Evolutionary conservation across 2,888 invertebrate species (phyloP).

Genomic region (Hypsopygia costalis): DNA sequence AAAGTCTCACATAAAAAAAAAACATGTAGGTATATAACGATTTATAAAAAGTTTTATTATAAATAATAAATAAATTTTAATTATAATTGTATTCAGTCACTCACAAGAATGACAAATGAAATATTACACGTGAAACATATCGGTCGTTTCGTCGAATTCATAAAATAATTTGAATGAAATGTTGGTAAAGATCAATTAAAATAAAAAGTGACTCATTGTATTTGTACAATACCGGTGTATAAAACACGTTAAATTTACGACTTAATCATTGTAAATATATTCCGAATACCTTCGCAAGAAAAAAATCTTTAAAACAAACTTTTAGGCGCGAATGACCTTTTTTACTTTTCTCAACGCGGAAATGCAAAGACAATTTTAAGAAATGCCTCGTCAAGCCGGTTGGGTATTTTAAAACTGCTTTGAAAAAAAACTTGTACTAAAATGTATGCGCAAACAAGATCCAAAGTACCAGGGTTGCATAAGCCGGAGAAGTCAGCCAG

Average conservation of each 20-base stretch:
- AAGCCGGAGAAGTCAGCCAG: constrained; percentile 41
- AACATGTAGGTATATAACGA: no score
- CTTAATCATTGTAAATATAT: constrained; percentile 38
- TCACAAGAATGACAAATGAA: no score
- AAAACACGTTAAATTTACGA: constrained; percentile 28
- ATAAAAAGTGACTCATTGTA: constrained; percentile 15
- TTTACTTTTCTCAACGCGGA: constrained; percentile 71
- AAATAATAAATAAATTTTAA: no score
- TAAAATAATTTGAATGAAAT: background rate
- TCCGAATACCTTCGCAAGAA: constrained; percentile 31
- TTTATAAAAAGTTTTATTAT: no score
- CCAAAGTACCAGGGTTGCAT: constrained; percentile 67
- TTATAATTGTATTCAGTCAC: no score
- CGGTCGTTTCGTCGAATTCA: background rate
- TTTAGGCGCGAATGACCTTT: constrained; percentile 65
- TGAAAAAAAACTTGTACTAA: constrained; percentile 70
- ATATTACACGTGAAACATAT: no score
- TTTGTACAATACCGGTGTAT: constrained; percentile 8
- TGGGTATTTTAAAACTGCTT: constrained; percentile 63
- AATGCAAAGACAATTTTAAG: constrained; percentile 71
- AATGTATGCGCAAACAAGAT: constrained; percentile 76
- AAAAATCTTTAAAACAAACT: constrained; percentile 33
- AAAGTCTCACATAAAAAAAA: no score
- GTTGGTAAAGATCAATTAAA: constrained; percentile 5
- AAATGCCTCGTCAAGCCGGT: constrained; percentile 66